Conservation (phyloP, 2,888 invertebrate genomes). For the Mystacides longicornis region DNA sequence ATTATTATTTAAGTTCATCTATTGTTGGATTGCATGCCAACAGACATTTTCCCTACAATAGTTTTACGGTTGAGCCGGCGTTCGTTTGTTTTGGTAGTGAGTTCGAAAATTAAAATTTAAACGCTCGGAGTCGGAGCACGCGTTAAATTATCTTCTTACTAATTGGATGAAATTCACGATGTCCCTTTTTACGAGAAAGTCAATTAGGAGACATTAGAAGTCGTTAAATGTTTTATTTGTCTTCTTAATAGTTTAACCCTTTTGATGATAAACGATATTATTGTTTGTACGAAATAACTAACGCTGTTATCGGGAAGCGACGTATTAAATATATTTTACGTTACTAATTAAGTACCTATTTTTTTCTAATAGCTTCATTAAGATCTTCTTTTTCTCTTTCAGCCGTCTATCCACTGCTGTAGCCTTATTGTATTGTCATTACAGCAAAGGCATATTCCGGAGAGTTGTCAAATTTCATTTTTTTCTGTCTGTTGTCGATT, state of each 20-base stretch:
- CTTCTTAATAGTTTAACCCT: neutral
- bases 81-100: neutral
- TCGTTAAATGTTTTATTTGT: conserved; percentile 1
- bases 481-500: too few species aligned
- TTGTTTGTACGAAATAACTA: neutral
- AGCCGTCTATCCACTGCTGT: too few species aligned
- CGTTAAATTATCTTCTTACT: conserved; percentile 7
- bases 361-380: too few species aligned
- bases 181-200: conserved; percentile 2
- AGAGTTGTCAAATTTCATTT: too few species aligned
- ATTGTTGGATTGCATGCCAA: neutral
- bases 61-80: too few species aligned
- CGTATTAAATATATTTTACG: too few species aligned
- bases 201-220: conserved; percentile 1
- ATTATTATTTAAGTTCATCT: too few species aligned
- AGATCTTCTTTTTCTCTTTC: too few species aligned
- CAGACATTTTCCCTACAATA: neutral
- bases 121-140: neutral
- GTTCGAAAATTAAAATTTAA: conserved; percentile 6
- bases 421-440: too few species aligned
- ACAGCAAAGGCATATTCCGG: too few species aligned
- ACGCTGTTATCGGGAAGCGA: too few species aligned
- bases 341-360: too few species aligned
- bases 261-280: neutral
- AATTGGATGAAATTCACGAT: conserved; percentile 1